phyloP scores from a whole-genome alignment of 1,140 invertebrate species.

The Cydia fagiglandana region DNA sequence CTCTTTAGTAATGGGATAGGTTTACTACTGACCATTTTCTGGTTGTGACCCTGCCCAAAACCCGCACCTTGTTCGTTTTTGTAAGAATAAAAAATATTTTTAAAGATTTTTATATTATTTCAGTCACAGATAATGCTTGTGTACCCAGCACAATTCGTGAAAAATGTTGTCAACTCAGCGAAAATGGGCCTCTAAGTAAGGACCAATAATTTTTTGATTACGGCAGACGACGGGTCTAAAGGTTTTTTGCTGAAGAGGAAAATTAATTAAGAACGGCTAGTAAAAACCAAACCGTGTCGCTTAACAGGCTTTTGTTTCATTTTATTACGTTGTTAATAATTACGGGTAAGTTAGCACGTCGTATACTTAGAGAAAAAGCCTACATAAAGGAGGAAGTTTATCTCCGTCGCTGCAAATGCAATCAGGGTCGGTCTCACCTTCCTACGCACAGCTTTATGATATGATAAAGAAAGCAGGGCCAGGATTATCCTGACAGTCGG shows the following conservation, averaged over 20 bases:
- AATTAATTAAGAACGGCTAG: slow-evolving; percentile 25
- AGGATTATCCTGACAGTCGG: slow-evolving; percentile 36
- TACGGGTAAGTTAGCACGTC: background rate
- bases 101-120: background rate
- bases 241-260: slow-evolving; percentile 28
- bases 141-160: background rate
- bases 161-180: slow-evolving; percentile 13
- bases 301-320: slow-evolving; percentile 14
- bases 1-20: too few relatives aligned
- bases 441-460: slow-evolving; percentile 25
- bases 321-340: slow-evolving; percentile 27
- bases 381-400: background rate
- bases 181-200: slow-evolving; percentile 19
- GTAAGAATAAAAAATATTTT: background rate
- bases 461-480: slow-evolving; percentile 32
- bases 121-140: background rate
- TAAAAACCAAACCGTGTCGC: slow-evolving; percentile 25
- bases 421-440: background rate
- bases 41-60: too few relatives aligned
- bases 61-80: too few relatives aligned
- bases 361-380: background rate
- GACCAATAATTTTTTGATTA: slow-evolving; percentile 31
- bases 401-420: background rate
- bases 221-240: slow-evolving; percentile 20
- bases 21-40: too few relatives aligned